Evolutionary conservation across 2,113 vertebrate genomes (phyloP).

Genomic region (Poicephalus meyeri): DNA sequence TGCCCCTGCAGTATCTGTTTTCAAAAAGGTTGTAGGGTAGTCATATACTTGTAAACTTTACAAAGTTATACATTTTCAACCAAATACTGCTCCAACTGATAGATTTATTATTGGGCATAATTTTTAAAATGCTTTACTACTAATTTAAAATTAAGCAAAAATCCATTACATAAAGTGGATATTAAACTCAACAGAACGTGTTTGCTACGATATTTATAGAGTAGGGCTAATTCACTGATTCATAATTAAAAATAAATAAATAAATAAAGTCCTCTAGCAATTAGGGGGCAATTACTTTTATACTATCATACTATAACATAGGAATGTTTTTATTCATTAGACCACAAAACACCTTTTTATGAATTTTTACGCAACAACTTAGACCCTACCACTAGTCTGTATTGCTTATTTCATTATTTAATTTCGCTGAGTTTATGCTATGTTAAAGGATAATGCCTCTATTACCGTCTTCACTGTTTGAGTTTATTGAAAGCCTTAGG

Average conservation of each 20-base stretch:
- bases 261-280: neutral
- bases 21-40: neutral
- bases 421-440: neutral
- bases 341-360: neutral
- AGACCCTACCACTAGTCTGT: neutral
- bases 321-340: neutral
- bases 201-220: neutral
- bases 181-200: neutral
- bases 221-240: neutral
- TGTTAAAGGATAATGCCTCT: constrained; percentile 17
- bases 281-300: neutral
- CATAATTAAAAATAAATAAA: neutral
- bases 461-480: neutral
- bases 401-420: neutral
- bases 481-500: constrained; percentile 53
- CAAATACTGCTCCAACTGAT: neutral
- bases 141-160: neutral
- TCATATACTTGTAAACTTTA: neutral
- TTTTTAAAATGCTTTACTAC: neutral
- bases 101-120: neutral
- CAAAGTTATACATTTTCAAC: neutral
- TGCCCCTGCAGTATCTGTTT: neutral
- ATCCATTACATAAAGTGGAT: neutral
- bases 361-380: neutral
- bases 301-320: neutral